Conservation (phyloP, 2,797 vertebrate species). For the Agapornis canus region DNA sequence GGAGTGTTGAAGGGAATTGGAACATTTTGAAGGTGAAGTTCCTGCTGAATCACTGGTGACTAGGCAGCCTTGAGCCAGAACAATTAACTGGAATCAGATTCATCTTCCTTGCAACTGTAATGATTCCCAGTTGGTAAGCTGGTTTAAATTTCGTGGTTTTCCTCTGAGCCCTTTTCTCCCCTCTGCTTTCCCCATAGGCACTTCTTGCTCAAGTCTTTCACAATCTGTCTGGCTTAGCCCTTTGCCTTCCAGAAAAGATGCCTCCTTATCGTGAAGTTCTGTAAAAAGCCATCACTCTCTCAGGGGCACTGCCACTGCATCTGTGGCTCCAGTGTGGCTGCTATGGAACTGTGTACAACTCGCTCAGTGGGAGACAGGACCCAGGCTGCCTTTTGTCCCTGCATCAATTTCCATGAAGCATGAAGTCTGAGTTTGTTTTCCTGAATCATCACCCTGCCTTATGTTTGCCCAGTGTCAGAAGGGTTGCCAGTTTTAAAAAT, state of each 20-base stretch:
- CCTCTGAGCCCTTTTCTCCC: neutral
- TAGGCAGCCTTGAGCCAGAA: neutral
- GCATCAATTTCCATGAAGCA: fast-evolving
- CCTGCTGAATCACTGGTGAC: constrained; percentile 52
- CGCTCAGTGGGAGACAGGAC: fast-evolving
- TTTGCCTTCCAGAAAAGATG: neutral
- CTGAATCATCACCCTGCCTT: neutral
- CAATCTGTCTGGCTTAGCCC: constrained; percentile 7
- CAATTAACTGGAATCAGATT: constrained; percentile 16
- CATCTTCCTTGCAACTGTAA: constrained; percentile 29
- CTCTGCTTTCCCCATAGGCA: neutral
- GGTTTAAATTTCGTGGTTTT: constrained; percentile 14
- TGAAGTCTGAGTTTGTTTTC: neutral
- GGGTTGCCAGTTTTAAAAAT: neutral
- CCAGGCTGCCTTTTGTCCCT: neutral
- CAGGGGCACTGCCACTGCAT: neutral
- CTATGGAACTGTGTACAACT: neutral
- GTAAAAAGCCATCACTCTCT: neutral
- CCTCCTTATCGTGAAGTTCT: neutral
- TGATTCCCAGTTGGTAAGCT: constrained; percentile 16
- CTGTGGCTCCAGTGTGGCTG: constrained; percentile 14
- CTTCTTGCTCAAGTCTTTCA: constrained; percentile 24
- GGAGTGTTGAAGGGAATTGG: neutral
- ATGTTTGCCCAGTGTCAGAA: neutral
- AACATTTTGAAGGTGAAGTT: constrained; percentile 8